A percentile compares a stretch with the other conserved stretches of the same genome.
Evolutionary conservation across 1,140 invertebrate genomes (phyloP).

Genomic region (Drosophila seguyi): DNA sequence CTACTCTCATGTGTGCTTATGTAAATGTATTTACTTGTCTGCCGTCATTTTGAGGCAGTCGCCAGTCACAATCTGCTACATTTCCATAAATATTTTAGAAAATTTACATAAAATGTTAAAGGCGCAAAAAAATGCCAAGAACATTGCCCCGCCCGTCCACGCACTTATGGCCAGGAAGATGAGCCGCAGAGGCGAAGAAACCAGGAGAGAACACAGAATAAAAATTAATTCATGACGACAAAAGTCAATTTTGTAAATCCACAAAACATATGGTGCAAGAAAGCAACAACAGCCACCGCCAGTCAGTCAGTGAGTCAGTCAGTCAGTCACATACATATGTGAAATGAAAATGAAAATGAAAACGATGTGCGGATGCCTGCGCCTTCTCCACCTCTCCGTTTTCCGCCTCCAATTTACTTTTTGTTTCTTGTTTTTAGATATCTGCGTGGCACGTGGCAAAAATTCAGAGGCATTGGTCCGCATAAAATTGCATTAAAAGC

Average conservation of each 20-base stretch:
- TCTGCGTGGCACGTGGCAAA: constrained; percentile 67
- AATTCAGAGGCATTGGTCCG: constrained; percentile 76
- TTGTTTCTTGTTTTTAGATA: background rate
- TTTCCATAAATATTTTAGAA: constrained; percentile 83
- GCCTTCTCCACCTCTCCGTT: background rate
- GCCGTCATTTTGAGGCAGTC: constrained; percentile 77
- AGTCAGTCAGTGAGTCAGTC: constrained; percentile 8
- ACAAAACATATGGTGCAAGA: constrained; percentile 71
- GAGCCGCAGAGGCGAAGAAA: constrained; percentile 25
- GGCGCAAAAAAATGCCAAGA: constrained; percentile 32
- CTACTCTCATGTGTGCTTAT: constrained; percentile 52
- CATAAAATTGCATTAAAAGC: constrained; percentile 82
- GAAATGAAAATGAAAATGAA: constrained; percentile 70
- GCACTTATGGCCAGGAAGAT: constrained; percentile 9
- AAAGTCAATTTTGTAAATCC: constrained; percentile 77
- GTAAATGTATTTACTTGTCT: constrained; percentile 78
- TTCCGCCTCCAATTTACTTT: constrained; percentile 1
- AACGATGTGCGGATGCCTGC: constrained; percentile 60
- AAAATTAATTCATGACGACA: constrained; percentile 82
- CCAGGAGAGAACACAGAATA: constrained; percentile 25
- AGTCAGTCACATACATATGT: constrained; percentile 34
- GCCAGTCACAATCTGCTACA: constrained; percentile 78
- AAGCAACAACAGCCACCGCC: constrained; percentile 21
- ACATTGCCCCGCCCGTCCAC: constrained; percentile 1
- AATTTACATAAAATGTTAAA: constrained; percentile 81